Evolutionary conservation across 2,797 vertebrate genomes (phyloP).

Genomic region (Eulemur rubriventer): DNA sequence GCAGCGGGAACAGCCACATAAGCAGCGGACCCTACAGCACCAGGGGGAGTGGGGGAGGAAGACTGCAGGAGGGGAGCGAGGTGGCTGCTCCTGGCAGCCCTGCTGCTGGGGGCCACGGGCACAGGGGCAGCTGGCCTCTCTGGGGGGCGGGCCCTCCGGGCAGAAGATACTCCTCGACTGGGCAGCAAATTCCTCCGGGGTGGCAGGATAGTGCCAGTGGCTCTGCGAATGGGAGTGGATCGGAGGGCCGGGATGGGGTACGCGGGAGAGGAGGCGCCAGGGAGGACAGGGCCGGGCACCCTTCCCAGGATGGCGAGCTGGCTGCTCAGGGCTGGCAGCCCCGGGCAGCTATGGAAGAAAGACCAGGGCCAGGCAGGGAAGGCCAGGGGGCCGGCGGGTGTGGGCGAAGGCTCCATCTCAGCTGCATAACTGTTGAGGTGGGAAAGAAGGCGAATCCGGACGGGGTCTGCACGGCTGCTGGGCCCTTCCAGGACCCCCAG

Average conservation of each 20-base stretch:
- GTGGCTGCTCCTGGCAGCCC: constrained; percentile 84
- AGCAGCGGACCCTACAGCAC: constrained; percentile 55
- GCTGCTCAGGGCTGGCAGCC: constrained; percentile 69
- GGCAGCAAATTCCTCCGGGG: constrained; percentile 81
- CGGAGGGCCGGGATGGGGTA: constrained; percentile 88
- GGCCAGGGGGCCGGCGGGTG: constrained; percentile 85
- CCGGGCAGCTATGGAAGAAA: constrained; percentile 87
- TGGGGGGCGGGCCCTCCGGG: constrained; percentile 84
- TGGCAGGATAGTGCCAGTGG: constrained; percentile 82
- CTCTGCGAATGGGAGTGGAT: constrained; percentile 83
- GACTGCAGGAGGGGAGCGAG: constrained; percentile 76
- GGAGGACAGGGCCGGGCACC: constrained; percentile 83
- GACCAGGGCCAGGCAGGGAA: constrained; percentile 92
- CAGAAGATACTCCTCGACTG: constrained; percentile 72
- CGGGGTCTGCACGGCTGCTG: constrained; percentile 89
- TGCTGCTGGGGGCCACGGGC: constrained; percentile 65
- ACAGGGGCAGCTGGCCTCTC: constrained; percentile 71
- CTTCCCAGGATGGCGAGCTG: constrained; percentile 83
- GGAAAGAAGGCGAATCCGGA: constrained; percentile 94
- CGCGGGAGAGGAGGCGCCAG: constrained; percentile 85
- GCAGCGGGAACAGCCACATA: constrained; percentile 70
- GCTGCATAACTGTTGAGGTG: constrained; percentile 95
- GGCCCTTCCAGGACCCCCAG: constrained; percentile 92
- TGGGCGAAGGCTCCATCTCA: constrained; percentile 92
- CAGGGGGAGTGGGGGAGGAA: constrained; percentile 61